Percentiles rank a stretch among this genome's conserved stretches.
phyloP scores from a whole-genome alignment of 2,888 invertebrate genomes.

The Aelia acuminata region DNA sequence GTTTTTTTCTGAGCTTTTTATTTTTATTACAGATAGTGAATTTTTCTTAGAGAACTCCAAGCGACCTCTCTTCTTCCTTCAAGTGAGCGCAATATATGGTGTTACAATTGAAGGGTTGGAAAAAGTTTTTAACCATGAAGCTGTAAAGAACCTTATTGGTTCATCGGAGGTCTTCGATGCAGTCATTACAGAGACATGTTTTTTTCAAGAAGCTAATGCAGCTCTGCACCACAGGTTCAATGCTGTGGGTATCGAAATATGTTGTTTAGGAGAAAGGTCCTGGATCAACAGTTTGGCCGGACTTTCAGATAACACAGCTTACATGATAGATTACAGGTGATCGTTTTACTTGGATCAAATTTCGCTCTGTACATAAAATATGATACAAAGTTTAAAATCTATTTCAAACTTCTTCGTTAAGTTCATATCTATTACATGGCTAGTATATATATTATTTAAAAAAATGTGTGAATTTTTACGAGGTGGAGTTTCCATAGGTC shows the following conservation, averaged over 20 bases:
- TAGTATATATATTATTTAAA: too few species aligned
- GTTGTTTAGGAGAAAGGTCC: slow-evolving; percentile 51
- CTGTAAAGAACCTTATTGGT: not conserved
- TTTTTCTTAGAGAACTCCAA: not conserved
- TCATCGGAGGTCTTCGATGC: not conserved
- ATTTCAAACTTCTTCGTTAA: too few species aligned
- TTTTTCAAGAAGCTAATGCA: not conserved
- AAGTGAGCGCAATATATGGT: slow-evolving; percentile 72
- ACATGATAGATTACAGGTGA: slow-evolving; percentile 55
- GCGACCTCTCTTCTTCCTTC: not conserved
- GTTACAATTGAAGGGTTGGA: not conserved
- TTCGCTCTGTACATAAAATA: too few species aligned
- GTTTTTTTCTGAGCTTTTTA: not conserved
- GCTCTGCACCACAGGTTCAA: slow-evolving; percentile 54
- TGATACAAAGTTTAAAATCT: too few species aligned
- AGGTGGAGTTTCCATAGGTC: not conserved
- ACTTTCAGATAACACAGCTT: slow-evolving; percentile 52
- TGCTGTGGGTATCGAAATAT: slow-evolving; percentile 20
- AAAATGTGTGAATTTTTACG: too few species aligned
- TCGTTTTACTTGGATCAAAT: too few species aligned
- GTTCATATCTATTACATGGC: too few species aligned
- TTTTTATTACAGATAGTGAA: not conserved
- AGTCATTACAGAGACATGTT: not conserved
- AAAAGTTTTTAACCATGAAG: not conserved
- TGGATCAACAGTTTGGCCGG: slow-evolving; percentile 25